Evolutionary conservation across 64 coral and sea anemone species (phyloP), one percentile per base, ranked within the genome.

Genomic region (Anthopleura sola): DNA sequence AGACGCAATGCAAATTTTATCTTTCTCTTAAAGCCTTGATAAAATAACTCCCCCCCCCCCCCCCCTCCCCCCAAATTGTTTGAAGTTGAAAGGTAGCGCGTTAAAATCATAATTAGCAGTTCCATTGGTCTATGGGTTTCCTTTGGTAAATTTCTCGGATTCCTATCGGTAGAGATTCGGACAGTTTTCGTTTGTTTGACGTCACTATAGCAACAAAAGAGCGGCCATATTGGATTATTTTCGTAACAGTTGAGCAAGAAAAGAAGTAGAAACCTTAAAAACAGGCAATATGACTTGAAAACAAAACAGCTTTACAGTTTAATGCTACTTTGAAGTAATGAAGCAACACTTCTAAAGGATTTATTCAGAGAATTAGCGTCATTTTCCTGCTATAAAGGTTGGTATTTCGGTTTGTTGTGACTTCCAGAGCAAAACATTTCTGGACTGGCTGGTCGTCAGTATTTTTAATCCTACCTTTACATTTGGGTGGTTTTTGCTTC

Each of bases 201-300:
- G 88, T 94, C 88, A 94, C 92, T 90, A 94, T 94, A 90, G 92
- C 89, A 90, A 94, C 92, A 86, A 90, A 94, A 87, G 29, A 47
- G 64, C 84, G 84, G 88, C 88, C 88, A 87, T 94, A 62, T 94
- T 90, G 78, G 78, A 75, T 60, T 29, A 88, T 56, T 36, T 77
- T 77, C 32, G 75, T 77, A 77, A 77, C 75, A 77, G 75, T 77
- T 38, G 31, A 37, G n/a, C 32, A 77, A 18, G 11, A 53, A 62
- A 62, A 62, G 21, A 62, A 28, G 37, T 37, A 33, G 29, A 77
- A 34, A 17, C 75, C 19, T 5, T 37, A 34, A 77, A 77, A 77
- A 77, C 75, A 77, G 12, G 31, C 32, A 37, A 77, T 38, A 77
- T 77, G 75, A 77, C 26, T 77, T 77, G 75, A 77, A 39, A 34